phyloP scores from a whole-genome alignment of 1,140 invertebrate genomes.

The Heliconius nattereri region DNA sequence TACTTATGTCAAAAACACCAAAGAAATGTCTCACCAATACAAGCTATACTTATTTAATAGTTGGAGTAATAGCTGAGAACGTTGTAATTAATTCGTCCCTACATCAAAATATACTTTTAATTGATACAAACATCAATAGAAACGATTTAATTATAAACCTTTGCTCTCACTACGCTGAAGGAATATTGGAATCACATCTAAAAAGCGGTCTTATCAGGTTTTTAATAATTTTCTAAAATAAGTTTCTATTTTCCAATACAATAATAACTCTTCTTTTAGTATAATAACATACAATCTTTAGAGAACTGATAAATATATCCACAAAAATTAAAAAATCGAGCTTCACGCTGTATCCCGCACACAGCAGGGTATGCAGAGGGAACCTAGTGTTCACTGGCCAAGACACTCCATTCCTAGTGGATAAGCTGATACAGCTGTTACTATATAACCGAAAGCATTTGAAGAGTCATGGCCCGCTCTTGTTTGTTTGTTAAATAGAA shows the following conservation, averaged over 20 bases:
- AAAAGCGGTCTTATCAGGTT: neutral
- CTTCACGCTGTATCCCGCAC: too few relatives aligned
- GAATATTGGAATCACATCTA: neutral
- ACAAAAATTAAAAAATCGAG: too few relatives aligned
- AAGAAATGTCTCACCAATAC: neutral
- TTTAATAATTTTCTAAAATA: neutral
- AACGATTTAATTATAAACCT: constrained; percentile 18
- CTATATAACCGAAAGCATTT: neutral
- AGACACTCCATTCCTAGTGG: too few relatives aligned
- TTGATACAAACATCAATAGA: constrained; percentile 15
- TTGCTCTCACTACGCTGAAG: neutral
- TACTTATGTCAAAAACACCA: neutral
- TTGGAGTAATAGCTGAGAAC: neutral
- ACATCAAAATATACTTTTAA: constrained; percentile 15
- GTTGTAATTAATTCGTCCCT: constrained; percentile 9
- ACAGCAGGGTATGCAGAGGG: too few relatives aligned
- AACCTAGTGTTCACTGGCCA: too few relatives aligned
- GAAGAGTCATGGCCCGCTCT: constrained; percentile 17
- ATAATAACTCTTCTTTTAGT: too few relatives aligned
- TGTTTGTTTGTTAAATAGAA: constrained; percentile 30
- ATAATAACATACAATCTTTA: neutral
- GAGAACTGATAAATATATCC: neutral
- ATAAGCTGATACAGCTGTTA: neutral
- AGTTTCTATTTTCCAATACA: neutral
- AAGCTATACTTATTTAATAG: neutral